These are phyloP conservation scores for Trichonephila clavipes DNA, from an alignment of 1,140 invertebrate species.

Conservation along the genomic window DNA sequence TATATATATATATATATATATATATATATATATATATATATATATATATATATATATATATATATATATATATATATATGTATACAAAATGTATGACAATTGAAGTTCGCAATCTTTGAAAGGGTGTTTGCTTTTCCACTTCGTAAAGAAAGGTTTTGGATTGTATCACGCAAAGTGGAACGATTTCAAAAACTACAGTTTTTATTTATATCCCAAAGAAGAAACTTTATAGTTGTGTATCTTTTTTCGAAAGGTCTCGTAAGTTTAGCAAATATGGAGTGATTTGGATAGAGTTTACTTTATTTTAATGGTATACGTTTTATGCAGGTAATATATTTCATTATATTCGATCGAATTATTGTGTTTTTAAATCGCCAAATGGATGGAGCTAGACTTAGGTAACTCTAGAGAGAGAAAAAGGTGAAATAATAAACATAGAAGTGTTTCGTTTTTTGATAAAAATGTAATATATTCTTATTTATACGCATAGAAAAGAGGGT, in stretches of 20 bases:
- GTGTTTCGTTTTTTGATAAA: too few species aligned
- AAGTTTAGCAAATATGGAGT: not conserved
- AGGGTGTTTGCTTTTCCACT: conserved; percentile 21
- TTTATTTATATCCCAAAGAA: not conserved
- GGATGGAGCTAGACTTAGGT: too few species aligned
- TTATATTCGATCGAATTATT: too few species aligned
- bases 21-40: not conserved
- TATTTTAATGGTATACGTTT: too few species aligned
- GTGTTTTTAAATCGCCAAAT: too few species aligned
- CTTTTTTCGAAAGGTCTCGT: not conserved
- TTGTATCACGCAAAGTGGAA: not conserved
- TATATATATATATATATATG: not conserved
- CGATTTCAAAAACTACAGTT: not conserved
- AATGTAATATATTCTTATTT: too few species aligned
- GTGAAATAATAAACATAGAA: too few species aligned
- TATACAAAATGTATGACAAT: not conserved
- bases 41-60: not conserved
- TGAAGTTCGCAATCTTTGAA: conserved; percentile 22
- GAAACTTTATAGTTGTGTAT: not conserved
- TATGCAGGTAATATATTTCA: too few species aligned
- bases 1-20: not conserved
- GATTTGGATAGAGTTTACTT: too few species aligned
- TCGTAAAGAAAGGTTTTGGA: conserved; percentile 22
- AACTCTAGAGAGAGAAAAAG: too few species aligned
- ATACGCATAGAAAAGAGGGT: too few species aligned